phyloP scores from a whole-genome alignment of 2,888 invertebrate species.

The Agrotis puta region DNA sequence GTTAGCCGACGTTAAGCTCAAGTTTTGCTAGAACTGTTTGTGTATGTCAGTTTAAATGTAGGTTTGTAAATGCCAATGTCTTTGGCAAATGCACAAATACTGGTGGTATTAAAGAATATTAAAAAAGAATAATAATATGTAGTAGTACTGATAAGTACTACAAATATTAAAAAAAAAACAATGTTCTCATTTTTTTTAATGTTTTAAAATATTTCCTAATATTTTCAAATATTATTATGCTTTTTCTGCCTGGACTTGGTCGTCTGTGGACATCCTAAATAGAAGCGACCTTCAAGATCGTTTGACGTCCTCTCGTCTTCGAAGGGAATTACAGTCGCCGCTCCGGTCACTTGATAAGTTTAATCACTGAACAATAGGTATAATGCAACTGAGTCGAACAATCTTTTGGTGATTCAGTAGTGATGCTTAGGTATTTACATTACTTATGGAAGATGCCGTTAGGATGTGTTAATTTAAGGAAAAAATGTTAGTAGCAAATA shows the following conservation, averaged over 20 bases:
- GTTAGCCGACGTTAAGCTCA: not conserved
- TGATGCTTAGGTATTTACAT: not conserved
- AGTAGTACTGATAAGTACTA: too few species aligned
- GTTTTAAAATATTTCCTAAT: too few species aligned
- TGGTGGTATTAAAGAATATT: too few species aligned
- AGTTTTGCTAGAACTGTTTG: not conserved
- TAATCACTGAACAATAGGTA: conserved; percentile 49
- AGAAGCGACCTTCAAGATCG: conserved; percentile 41
- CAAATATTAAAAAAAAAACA: too few species aligned
- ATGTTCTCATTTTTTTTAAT: too few species aligned
- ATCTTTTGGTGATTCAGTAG: conserved; percentile 27
- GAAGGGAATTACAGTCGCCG: conserved; percentile 47
- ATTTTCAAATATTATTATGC: too few species aligned
- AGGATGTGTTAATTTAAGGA: conserved; percentile 11
- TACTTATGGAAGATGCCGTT: not conserved
- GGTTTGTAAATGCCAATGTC: too few species aligned
- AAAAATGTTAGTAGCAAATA: not conserved
- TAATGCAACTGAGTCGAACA: conserved; percentile 13
- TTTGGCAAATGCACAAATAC: too few species aligned
- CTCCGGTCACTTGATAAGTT: conserved; percentile 51
- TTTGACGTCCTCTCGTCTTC: conserved; percentile 36
- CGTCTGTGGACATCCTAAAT: conserved; percentile 25
- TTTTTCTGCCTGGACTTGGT: not conserved
- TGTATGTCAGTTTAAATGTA: not conserved
- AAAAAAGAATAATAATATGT: too few species aligned